Evolutionary conservation across 2,888 invertebrate species (phyloP), one percentile per base, ranked within the genome.

Genomic region (Drosophila birchii): DNA sequence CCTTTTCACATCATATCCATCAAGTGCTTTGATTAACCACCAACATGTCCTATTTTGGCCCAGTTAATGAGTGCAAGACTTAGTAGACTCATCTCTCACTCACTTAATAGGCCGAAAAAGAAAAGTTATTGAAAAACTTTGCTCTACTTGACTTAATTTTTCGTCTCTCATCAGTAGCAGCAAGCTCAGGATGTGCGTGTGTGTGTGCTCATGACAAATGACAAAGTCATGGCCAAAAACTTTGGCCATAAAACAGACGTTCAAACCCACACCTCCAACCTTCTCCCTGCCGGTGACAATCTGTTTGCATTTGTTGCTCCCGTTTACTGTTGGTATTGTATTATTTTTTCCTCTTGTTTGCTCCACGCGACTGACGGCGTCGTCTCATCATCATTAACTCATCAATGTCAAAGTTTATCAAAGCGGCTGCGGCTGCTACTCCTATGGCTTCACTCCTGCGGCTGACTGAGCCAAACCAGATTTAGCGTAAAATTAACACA

Each of bases 351-450:
- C 51, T 36, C 51, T 53, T 57, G 41, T 64, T 64, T 54, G 59
- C 57, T 23, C 39, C 18, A 23, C 44, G 55, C 43, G 36, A 57
- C 63, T 58, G 34, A 64, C 62, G 58, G 59, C 66, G 58, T 56
- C 68, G 55, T 55, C 61, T 78, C 88, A 86, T 85, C 90, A 86
- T 88, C 89, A 90, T 90, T 89, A 88, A 88, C 82, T 87, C 87
- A 90, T 88, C 88, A 90, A 86, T 88, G 90, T 86, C 82, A 83
- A 80, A 85, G 85, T 87, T 86, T 77, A 82, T 87, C 89, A 86
- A 81, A 78, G 75, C 76, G 78, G 77, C 77, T 66, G 76, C 76
- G 63, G 68, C 47, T 56, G 64, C 73, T 62, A 16, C 51, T 51
- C 49, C 51, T 51, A 51, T 51, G 51, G 34, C 51, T 51, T 51